These are phyloP conservation scores for Lypha dubia DNA, from an alignment of 2,888 invertebrate species.

Conservation along the genomic window DNA sequence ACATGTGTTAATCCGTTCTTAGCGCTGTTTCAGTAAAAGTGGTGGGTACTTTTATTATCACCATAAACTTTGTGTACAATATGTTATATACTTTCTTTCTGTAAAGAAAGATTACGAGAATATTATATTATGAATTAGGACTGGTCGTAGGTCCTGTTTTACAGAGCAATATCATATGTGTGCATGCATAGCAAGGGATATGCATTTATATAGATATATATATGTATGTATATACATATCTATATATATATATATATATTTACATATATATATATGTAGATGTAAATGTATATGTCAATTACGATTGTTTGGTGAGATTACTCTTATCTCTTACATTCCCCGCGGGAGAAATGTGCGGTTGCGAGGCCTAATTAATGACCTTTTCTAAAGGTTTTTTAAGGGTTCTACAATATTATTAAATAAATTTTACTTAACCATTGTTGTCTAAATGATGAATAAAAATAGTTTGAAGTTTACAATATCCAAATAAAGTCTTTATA, in stretches of 20 bases:
- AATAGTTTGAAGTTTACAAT: too few relatives aligned
- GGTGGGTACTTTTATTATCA: background rate
- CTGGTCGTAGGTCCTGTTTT: background rate
- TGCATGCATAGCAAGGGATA: background rate
- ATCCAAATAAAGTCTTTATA: too few relatives aligned
- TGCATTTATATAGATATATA: background rate
- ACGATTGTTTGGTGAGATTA: too few relatives aligned
- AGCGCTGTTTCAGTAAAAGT: background rate
- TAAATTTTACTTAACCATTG: too few relatives aligned
- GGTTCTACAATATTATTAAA: too few relatives aligned
- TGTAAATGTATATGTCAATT: background rate
- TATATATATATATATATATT: background rate
- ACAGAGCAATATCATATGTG: background rate
- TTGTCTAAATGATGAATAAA: too few relatives aligned
- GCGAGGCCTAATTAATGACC: too few relatives aligned
- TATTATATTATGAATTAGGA: background rate
- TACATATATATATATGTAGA: background rate
- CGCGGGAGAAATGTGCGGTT: too few relatives aligned
- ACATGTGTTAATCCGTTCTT: background rate
- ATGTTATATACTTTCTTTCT: background rate
- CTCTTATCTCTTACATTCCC: too few relatives aligned
- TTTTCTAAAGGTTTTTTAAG: too few relatives aligned
- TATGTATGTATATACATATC: background rate
- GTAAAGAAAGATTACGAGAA: background rate
- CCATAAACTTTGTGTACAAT: background rate